Base-by-base conservation (phyloP, 1,140 invertebrate species). In the Halesus radiatus region DNA sequence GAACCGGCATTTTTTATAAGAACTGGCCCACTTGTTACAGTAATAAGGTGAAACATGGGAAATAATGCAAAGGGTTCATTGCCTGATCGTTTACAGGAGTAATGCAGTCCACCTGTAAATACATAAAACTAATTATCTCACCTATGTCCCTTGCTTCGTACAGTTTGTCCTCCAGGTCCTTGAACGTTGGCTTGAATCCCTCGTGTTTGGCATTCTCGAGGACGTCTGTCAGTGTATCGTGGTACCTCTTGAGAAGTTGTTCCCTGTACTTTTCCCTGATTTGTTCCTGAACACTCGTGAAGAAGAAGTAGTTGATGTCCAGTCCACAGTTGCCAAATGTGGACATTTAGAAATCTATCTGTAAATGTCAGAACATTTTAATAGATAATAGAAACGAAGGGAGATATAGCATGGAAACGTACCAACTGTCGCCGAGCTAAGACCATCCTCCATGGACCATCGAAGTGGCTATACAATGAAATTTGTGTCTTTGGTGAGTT, bases 281-380 rank as follows among this genome's bases (percentile, higher is more conserved):
- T 15, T 81, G 54, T 8, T 81, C 80, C 2, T 22, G 50, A 1
- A 37, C 7, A 37, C 72, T 77, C 0, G 82, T 83, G 16, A 56
- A 80, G 20, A 83, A 77, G 50, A 83, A 83, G 50, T 83, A 83
- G 60, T 83, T 81, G 3, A 83, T 23, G 66, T 83, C 82, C 15
- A 78, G 22, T 1, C 82, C 82, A 1, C 80, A 74, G 58, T 64
- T 78, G 16, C 26, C 22, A 54, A 83, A 83, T 13, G 37, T 54
- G 3, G 73, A 29, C 82, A 81, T 81, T 80, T 83, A 80, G 23
- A 77, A 83, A 62, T 83, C 82, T 7, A 83, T 74, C 79, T 80
- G 52, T 22, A 80, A 75, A 72, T 50, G n/a, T 20, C 1, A 74
- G 23, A 72, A 52, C 18, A 72, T 72, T 37, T n/a, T n/a, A n/a